A percentile compares a stretch with the other conserved stretches of the same genome.
phyloP scores from a whole-genome alignment of 2,113 vertebrate genomes.

The Brachirus orientalis region DNA sequence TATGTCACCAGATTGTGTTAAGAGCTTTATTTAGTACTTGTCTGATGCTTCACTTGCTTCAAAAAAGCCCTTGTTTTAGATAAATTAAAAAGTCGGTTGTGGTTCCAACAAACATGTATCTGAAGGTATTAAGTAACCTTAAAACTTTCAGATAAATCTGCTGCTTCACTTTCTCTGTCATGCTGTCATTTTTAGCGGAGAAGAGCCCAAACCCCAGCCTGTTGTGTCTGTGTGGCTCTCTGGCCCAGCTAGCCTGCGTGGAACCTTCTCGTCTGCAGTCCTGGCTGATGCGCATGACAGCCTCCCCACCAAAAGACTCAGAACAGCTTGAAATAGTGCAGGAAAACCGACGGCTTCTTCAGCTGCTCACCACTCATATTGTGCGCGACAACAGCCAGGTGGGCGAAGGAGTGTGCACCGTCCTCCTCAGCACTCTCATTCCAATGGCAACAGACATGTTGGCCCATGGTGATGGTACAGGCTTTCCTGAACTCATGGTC shows the following conservation, averaged over 20 bases:
- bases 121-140: not conserved
- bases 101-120: no score
- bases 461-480: constrained; percentile 92
- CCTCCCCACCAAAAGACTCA: constrained; percentile 91
- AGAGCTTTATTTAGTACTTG: no score
- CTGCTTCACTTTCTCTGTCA: not conserved
- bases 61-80: no score
- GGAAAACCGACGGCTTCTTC: constrained; percentile 95
- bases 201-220: constrained; percentile 97
- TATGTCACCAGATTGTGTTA: no score
- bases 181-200: constrained; percentile 83
- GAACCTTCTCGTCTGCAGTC: constrained; percentile 91
- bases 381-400: constrained; percentile 99
- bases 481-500: constrained; percentile 97
- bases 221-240: constrained; percentile 91
- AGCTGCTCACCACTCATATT: constrained; percentile 93
- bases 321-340: constrained; percentile 94
- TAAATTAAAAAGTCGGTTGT: not conserved
- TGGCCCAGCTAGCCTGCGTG: constrained; percentile 96
- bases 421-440: constrained; percentile 94
- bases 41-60: no score
- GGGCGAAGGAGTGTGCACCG: constrained; percentile 96
- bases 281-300: constrained; percentile 96
- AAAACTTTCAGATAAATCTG: not conserved
- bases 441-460: constrained; percentile 99